phyloP scores from a whole-genome alignment of 1,140 invertebrate genomes.

The Parasteatoda tepidariorum region DNA sequence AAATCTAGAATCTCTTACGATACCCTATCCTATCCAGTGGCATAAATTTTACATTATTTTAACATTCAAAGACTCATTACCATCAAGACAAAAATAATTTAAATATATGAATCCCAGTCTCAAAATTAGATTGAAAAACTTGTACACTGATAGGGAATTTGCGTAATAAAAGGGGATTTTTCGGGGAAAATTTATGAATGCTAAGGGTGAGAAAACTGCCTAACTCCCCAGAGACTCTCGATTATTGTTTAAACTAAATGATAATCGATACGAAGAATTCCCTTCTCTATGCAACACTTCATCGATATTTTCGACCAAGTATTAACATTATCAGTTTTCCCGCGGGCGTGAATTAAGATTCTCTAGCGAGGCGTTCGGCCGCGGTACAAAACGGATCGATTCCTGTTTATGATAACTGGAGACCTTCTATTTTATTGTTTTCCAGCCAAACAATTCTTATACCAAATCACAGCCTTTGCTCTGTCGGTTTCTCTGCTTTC shows the following conservation, averaged over 20 bases:
- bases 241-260: background rate
- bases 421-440: background rate
- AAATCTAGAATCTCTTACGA: no score
- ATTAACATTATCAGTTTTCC: constrained; percentile 14
- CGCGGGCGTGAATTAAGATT: background rate
- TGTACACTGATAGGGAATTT: no score
- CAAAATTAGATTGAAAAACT: no score
- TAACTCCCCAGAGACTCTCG: background rate
- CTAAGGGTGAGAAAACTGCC: no score
- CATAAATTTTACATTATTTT: no score
- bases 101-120: no score
- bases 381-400: background rate
- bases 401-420: constrained; percentile 21
- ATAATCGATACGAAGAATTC: background rate
- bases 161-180: no score
- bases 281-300: background rate
- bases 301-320: constrained; percentile 23
- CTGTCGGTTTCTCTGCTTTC: background rate
- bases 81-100: no score
- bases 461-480: background rate
- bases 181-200: no score
- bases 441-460: background rate
- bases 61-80: no score
- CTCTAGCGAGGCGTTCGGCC: background rate
- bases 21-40: no score